Conservation (phyloP, 2,797 vertebrate genomes). For the Amblyraja radiata region DNA sequence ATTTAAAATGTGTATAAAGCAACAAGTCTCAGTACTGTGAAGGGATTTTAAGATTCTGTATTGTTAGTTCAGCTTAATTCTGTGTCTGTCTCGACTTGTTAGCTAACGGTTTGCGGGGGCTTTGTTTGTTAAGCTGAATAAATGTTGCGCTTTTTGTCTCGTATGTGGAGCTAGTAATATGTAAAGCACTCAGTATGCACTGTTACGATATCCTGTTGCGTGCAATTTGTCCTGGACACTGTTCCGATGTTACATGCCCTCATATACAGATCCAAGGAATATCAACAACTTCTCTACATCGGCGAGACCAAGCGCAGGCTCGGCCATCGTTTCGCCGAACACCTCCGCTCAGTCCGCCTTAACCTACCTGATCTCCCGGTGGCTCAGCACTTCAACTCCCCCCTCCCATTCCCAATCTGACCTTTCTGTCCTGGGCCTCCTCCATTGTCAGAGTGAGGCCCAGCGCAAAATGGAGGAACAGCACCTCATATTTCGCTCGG, state of each 20-base stretch:
- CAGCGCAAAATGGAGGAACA: no score
- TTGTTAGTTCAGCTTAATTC: neutral
- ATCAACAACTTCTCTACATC: neutral
- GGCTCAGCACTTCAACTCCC: no score
- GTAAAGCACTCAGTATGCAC: neutral
- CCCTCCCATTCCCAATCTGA: no score
- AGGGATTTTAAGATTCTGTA: neutral
- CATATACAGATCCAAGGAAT: conserved; percentile 12
- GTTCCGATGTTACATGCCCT: conserved; percentile 26
- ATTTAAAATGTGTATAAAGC: conserved; percentile 28
- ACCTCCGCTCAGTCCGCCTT: no score
- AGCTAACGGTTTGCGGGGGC: neutral
- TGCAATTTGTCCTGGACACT: neutral
- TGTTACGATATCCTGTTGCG: neutral
- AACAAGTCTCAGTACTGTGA: conserved; percentile 8
- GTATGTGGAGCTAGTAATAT: neutral
- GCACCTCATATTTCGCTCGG: no score
- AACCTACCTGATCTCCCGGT: no score
- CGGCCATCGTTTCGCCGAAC: no score
- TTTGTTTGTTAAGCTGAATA: neutral
- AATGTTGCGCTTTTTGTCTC: neutral
- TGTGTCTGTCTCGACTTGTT: neutral
- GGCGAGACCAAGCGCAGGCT: no score
- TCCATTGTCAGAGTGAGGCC: no score
- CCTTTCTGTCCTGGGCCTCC: no score